A percentile compares a stretch with the other conserved stretches of the same genome.
Evolutionary conservation across 2,888 invertebrate species (phyloP).

Genomic region (Polietes domitor): DNA sequence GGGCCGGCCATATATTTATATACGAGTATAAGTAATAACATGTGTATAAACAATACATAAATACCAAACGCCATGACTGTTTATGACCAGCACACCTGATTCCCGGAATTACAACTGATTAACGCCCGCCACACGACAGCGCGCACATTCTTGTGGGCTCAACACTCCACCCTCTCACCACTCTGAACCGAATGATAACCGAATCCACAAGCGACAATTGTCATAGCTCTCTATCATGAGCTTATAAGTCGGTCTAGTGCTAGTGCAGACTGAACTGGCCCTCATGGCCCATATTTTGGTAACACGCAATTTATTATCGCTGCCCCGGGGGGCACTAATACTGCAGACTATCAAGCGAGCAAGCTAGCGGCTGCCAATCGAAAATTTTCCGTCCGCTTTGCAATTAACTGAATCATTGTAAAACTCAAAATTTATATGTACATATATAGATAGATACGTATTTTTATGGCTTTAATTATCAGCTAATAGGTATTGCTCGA

Average conservation of each 20-base stretch:
- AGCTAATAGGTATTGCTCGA: background rate
- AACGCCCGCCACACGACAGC: background rate
- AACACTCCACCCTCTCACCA: background rate
- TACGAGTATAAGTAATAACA: background rate
- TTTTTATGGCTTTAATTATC: too few relatives aligned
- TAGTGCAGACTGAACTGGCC: too few relatives aligned
- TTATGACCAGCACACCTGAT: background rate
- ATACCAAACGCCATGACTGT: background rate
- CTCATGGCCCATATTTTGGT: background rate
- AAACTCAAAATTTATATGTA: background rate
- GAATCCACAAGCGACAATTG: too few relatives aligned
- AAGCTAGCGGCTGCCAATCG: background rate
- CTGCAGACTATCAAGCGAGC: too few relatives aligned
- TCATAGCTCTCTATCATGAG: too few relatives aligned
- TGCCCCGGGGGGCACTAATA: background rate
- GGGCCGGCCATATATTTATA: background rate
- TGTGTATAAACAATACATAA: background rate
- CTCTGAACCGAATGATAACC: too few relatives aligned
- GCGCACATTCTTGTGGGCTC: background rate
- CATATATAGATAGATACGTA: too few relatives aligned
- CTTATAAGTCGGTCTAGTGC: too few relatives aligned
- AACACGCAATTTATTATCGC: conserved; percentile 9
- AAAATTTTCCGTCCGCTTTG: conserved; percentile 6
- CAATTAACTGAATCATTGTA: conserved; percentile 4
- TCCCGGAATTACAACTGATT: background rate